phyloP scores from a whole-genome alignment of 2,888 invertebrate species.

The Drosophila nigricruria region DNA sequence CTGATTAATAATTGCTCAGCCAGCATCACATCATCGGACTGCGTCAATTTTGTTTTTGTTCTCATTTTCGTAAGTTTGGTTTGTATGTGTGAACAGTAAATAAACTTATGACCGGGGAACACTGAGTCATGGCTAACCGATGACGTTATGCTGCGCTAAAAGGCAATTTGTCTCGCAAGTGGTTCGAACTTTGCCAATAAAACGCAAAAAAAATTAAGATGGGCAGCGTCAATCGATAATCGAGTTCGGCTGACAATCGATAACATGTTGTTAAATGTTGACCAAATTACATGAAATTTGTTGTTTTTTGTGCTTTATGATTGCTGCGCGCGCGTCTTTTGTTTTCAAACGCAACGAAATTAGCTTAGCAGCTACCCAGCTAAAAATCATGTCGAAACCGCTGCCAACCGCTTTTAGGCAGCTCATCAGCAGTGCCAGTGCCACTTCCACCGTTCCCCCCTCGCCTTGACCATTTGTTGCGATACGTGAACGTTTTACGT shows the following conservation, averaged over 20 bases:
- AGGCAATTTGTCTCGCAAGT: slow-evolving; percentile 74
- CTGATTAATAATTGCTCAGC: slow-evolving; percentile 49
- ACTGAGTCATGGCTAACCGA: slow-evolving; percentile 73
- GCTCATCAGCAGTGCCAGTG: slow-evolving; percentile 41
- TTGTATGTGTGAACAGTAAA: slow-evolving; percentile 60
- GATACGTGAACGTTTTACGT: slow-evolving; percentile 53
- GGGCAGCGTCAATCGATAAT: slow-evolving; percentile 28
- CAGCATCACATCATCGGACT: slow-evolving; percentile 54
- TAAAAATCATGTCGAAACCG: slow-evolving; percentile 56
- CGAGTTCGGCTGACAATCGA: slow-evolving; percentile 38
- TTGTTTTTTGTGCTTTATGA: slow-evolving; percentile 23
- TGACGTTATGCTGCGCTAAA: slow-evolving; percentile 76
- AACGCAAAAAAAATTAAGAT: slow-evolving; percentile 48
- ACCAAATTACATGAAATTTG: slow-evolving; percentile 42
- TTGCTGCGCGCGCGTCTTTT: slow-evolving; percentile 46
- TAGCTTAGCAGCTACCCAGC: slow-evolving; percentile 57
- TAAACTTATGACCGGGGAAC: slow-evolving; percentile 59
- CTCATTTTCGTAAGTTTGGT: slow-evolving; percentile 34
- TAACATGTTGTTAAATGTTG: slow-evolving; percentile 24
- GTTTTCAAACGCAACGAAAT: slow-evolving; percentile 52
- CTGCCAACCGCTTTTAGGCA: slow-evolving; percentile 50
- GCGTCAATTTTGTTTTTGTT: slow-evolving; percentile 52
- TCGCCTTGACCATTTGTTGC: slow-evolving; percentile 14
- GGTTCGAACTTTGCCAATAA: slow-evolving; percentile 71
- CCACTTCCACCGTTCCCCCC: not conserved